Evolutionary conservation across 1,140 invertebrate genomes (phyloP).

Genomic region (Brachionus paranguensis): DNA sequence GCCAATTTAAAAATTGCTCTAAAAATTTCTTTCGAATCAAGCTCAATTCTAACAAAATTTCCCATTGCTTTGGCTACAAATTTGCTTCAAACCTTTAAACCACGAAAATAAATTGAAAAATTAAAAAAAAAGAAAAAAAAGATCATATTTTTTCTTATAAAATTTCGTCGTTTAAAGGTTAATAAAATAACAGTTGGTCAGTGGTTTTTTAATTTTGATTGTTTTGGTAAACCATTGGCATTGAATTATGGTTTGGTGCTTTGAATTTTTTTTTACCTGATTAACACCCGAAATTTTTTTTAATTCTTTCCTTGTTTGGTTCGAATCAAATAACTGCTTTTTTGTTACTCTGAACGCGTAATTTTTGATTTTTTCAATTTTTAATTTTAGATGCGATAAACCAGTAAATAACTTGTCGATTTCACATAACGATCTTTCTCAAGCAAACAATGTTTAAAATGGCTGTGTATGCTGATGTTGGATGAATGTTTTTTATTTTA

Average conservation of each 20-base stretch:
- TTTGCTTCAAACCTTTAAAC: background rate
- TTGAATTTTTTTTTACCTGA: background rate
- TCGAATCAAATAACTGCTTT: constrained; percentile 23
- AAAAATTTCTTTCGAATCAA: background rate
- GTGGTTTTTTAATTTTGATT: background rate
- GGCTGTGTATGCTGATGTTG: background rate
- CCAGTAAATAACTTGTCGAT: background rate
- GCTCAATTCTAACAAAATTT: background rate
- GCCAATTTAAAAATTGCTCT: background rate
- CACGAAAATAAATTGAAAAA: background rate
- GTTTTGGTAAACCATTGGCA: background rate
- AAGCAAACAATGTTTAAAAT: constrained; percentile 33
- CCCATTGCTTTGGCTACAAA: background rate
- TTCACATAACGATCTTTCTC: constrained; percentile 10
- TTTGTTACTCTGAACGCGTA: background rate
- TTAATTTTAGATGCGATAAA: constrained; percentile 8
- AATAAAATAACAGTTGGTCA: background rate
- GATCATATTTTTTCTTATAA: background rate
- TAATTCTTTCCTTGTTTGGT: background rate
- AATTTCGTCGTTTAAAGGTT: background rate
- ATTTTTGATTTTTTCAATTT: background rate
- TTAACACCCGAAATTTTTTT: constrained; percentile 16
- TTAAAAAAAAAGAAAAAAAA: background rate
- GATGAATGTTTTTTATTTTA: background rate
- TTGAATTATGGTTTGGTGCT: constrained; percentile 22